Evolutionary conservation across 23 tunicate genomes (phyloP).

Genomic region (Trididemnum miniatum): DNA sequence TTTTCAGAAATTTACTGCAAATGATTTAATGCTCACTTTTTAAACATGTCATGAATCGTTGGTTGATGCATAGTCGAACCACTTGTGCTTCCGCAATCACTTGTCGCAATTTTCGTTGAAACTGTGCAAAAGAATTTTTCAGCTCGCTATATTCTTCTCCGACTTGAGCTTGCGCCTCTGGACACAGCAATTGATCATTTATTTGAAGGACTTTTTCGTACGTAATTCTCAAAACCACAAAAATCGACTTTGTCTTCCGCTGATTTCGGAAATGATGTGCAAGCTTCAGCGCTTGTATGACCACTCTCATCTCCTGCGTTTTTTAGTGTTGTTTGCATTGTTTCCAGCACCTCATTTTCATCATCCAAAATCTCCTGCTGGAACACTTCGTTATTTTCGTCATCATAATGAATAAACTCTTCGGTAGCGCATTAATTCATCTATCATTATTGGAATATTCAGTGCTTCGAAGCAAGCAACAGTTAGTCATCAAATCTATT

Average conservation of each 20-base stretch:
- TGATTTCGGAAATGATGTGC: slow-evolving; percentile 12
- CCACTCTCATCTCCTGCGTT: slow-evolving; percentile 34
- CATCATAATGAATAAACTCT: slow-evolving; percentile 35
- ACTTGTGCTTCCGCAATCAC: slow-evolving; percentile 19
- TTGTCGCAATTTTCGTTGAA: slow-evolving; percentile 27
- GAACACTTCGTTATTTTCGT: slow-evolving; percentile 40
- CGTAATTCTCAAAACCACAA: slow-evolving; percentile 3
- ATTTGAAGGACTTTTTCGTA: slow-evolving; percentile 32
- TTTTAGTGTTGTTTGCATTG: slow-evolving; percentile 17
- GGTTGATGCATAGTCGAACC: slow-evolving; percentile 11
- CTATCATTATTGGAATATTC: slow-evolving; percentile 27
- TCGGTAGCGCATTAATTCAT: slow-evolving; percentile 15
- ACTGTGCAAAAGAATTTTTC: slow-evolving; percentile 22
- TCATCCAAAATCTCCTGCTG: slow-evolving; percentile 38
- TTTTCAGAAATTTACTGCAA: slow-evolving; percentile 30
- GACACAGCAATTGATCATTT: slow-evolving; percentile 19
- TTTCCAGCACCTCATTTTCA: slow-evolving; percentile 42
- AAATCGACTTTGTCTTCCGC: slow-evolving; percentile 14
- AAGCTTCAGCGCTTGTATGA: neutral
- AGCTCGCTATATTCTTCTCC: slow-evolving; percentile 19
- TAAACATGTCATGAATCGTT: slow-evolving; percentile 23
- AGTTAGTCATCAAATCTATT: slow-evolving; percentile 2
- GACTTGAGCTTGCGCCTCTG: slow-evolving; percentile 26
- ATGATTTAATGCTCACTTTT: neutral
- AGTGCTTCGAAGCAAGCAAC: neutral